Evolutionary conservation across 2,113 vertebrate genomes (phyloP), one percentile per base, ranked within the genome.

Genomic region (Malurus cyaneus): DNA sequence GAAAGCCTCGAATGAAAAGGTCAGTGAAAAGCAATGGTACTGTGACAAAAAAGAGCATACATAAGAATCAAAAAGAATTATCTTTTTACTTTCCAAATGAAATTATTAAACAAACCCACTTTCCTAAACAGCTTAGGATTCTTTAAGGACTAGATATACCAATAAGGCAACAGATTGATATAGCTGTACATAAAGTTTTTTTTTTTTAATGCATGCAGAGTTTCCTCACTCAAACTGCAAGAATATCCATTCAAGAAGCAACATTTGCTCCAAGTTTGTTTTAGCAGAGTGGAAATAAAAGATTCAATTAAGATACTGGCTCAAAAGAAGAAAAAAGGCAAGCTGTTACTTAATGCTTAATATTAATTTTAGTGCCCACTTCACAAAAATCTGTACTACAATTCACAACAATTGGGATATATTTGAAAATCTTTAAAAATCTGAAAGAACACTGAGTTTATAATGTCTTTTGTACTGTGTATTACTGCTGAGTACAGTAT

Each of bases 291-390:
- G 14, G 44, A 93, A 80, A 87, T 44, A 78, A 78, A 89, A 80
- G 42, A 80, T 86, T 93, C 28, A 70, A 70, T 90, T 90, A 82
- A 92, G 85, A 90, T 80, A 81, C 2, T 32, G 28, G 14, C 14
- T 90, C 26, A 88, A 61, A 89, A 92, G 17, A 11, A 80, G 46
- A 57, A 39, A 41, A 77, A 23, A 47, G 7, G 14, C 3, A 81
- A 60, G 6, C 14, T 72, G 18, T 39, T 69, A 71, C 44, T 82
- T 53, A 69, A 69, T 62, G 19, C 29, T 29, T 19, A 26, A 52
- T 28, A 60, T 53, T 28, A 32, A 52, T 53, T 77, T 69, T 46
- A 39, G 62, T 52, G 18, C 12, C 62, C 0, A 1, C 26, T 86
- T 83, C 36, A 64, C 62, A 62, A 50, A 78, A 77, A 39, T n/a